Percentiles rank a stretch among this genome's conserved stretches.
phyloP scores from a whole-genome alignment of 2,113 vertebrate species.

The Hepsetus odoe region DNA sequence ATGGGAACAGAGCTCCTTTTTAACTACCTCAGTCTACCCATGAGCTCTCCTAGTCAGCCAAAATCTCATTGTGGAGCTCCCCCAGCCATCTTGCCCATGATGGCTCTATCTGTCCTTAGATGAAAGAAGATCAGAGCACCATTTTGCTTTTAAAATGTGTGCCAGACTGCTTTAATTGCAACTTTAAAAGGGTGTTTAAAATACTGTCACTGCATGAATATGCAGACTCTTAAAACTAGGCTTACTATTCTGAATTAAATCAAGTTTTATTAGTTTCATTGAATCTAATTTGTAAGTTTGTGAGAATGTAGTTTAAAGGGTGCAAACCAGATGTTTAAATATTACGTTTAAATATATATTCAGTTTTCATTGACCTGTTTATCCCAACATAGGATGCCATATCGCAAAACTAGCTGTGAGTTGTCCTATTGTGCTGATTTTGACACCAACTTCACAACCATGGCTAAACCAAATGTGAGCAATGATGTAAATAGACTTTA shows the following conservation, averaged over 20 bases:
- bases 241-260: too few species aligned
- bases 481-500: neutral
- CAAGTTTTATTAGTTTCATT: too few species aligned
- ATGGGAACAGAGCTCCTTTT: constrained; percentile 79
- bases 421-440: neutral
- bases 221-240: too few species aligned
- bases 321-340: too few species aligned
- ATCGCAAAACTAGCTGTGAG: neutral
- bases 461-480: neutral
- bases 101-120: constrained; percentile 46
- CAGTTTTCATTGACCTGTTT: neutral
- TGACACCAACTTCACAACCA: neutral
- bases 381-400: constrained; percentile 1
- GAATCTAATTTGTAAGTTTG: too few species aligned
- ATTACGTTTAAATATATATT: constrained; percentile 6
- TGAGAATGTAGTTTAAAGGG: too few species aligned
- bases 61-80: constrained; percentile 70
- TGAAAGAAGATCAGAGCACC: constrained; percentile 25
- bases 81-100: constrained; percentile 51
- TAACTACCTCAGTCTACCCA: constrained; percentile 74
- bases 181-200: neutral
- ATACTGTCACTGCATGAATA: neutral
- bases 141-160: neutral
- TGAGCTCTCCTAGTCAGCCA: constrained; percentile 68
- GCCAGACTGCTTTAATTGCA: too few species aligned